Percentiles rank a stretch among this genome's conserved stretches.
phyloP scores from a whole-genome alignment of 2,113 vertebrate species.

The Psophia crepitans region DNA sequence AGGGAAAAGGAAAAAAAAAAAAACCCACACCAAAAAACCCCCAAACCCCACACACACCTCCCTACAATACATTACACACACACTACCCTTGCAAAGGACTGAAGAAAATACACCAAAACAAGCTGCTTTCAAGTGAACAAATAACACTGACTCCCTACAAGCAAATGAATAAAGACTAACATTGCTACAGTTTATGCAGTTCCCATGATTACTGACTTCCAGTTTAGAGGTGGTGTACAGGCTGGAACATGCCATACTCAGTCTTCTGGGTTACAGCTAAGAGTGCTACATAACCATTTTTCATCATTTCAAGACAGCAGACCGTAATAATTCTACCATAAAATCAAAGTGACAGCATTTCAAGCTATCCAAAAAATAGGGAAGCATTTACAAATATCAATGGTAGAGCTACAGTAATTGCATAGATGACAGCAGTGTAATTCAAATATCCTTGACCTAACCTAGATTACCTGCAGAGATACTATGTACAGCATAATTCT shows the following conservation, averaged over 20 bases:
- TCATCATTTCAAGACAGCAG: not conserved
- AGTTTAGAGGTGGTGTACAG: not conserved
- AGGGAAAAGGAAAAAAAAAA: not conserved
- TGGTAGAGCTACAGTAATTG: not conserved
- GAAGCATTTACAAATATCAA: not conserved
- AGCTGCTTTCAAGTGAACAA: not conserved
- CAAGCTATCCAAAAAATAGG: not conserved
- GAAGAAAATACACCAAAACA: not conserved
- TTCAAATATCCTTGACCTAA: not conserved
- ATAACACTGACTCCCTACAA: not conserved
- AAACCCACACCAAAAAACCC: not conserved
- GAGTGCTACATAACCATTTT: not conserved
- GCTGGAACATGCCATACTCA: not conserved
- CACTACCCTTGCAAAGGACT: not conserved
- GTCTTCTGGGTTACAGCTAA: not conserved
- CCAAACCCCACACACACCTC: fast-evolving
- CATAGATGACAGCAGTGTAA: not conserved
- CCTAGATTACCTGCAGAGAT: not conserved
- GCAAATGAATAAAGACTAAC: not conserved
- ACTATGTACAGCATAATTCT: not conserved
- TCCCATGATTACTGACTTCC: not conserved
- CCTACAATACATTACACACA: not conserved
- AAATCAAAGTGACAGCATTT: not conserved
- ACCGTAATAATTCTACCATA: not conserved
- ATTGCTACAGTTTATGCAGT: not conserved